Base-by-base conservation (phyloP, 2,888 invertebrate species). In the Acheta domesticus region DNA sequence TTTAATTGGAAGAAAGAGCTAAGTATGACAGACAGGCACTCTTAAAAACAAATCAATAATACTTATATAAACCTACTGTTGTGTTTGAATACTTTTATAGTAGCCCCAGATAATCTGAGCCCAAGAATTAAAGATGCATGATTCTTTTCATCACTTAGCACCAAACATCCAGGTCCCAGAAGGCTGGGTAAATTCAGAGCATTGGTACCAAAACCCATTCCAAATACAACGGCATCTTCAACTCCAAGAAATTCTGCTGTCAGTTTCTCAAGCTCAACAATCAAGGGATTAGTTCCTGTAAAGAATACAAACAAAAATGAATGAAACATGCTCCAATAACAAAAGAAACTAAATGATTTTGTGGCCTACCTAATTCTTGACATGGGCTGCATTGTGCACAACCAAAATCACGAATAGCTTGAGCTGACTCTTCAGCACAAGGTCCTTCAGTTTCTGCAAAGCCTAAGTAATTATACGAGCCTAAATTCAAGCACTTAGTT, bases 131-230 rank as follows among this genome's bases (percentile, higher is more conserved):
- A 91, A 23, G 98, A 98, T 0, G 98, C 97, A 88, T 99, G 99
- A 89, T 99, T 99, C 86, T 96, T 94, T 86, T 96, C 96, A 89
- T 99, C 99, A 87, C 97, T 97, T 23, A 99, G 88, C 81, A 97
- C 96, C 83, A 99, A 89, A 86, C 95, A 93, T 80, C 94, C 95
- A 83, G 94, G 91, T 49, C 92, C 92, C 80, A 98, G 88, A 73
- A 99, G 89, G 73, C 93, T 93, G 5, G 99, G 98, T 85, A 99
- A 90, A 85, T 96, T 97, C 83, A 98, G 91, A 16, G 97, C 91
- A 88, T 99, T 99, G 8, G 99, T 99, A 76, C 98, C 99, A 88
- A 98, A 99, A 11, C 99, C 99, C 99, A 99, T 99, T 82, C 97
- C 97, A 87, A 97, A 96, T 75, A 96, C 95, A 80, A 98, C 93